These are phyloP conservation scores for Rotaria socialis DNA, from an alignment of 2,888 invertebrate species.

Conservation along the genomic window DNA sequence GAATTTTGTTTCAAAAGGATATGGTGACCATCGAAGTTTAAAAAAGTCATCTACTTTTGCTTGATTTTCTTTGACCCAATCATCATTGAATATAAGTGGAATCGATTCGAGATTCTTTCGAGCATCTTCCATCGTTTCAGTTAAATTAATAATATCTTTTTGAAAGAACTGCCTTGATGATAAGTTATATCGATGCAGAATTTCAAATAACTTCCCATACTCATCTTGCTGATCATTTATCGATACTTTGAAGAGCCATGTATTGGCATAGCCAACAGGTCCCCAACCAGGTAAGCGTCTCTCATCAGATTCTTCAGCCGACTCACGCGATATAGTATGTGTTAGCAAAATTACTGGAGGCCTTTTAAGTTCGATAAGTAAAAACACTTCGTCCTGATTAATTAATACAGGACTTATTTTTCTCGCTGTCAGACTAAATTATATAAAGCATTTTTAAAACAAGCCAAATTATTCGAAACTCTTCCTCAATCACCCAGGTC, in stretches of 20 bases:
- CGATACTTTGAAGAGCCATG: background rate
- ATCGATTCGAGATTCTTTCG: background rate
- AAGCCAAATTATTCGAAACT: too few species aligned
- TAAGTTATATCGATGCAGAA: background rate
- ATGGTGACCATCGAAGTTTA: background rate
- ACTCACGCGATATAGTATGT: background rate
- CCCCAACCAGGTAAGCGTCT: background rate
- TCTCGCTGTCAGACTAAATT: background rate
- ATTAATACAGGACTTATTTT: background rate
- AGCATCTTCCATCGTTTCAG: too few species aligned
- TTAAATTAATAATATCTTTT: background rate
- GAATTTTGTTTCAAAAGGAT: conserved; percentile 16
- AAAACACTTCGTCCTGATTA: background rate
- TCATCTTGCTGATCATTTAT: background rate
- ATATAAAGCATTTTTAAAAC: background rate
- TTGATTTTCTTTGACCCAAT: background rate
- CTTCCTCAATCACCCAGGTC: too few species aligned
- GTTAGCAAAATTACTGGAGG: background rate
- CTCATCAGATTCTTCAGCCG: background rate
- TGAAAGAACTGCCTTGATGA: background rate
- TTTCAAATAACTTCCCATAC: background rate
- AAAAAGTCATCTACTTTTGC: background rate
- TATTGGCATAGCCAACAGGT: background rate
- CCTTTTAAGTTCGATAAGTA: background rate
- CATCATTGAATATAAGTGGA: background rate